Evolutionary conservation across 2,797 vertebrate genomes (phyloP), one percentile per base, ranked within the genome.

Genomic region (Erpetoichthys calabaricus): DNA sequence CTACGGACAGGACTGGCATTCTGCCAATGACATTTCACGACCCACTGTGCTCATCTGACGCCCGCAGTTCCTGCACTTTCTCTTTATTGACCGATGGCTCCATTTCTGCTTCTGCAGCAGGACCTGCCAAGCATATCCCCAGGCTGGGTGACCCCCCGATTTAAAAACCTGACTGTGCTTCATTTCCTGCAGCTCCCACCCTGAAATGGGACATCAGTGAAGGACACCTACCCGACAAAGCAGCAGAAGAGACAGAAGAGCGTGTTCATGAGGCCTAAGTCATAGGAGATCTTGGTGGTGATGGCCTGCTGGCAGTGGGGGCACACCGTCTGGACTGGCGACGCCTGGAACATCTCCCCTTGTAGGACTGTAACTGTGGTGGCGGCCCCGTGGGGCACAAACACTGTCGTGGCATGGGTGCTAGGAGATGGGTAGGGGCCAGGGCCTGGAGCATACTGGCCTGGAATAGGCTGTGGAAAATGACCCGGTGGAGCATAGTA

Each of bases 231-330:
- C 96, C 96, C 95, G 58, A 98, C 88, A 0, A 97, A 95, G 82
- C 94, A 96, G 84, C 95, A 99, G 82, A 99, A 89, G 79, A 97
- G 90, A 71, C 95, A 96, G 57, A 97, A 89, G 53, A 99, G 89
- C 7, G 92, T 92, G 77, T 94, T 99, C 92, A 98, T 92, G 75
- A 97, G 87, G 62, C 95, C 96, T 0, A 98, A 81, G 64, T 97
- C 90, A 0, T 97, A 89, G 66, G 86, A 89, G 77, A 95, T 94
- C 69, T 88, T 90, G 63, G 96, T 99, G 78, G 88, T 72, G 76
- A 99, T 95, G 56, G 92, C 86, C 77, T 97, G 95, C 79, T 98
- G 95, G 81, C 96, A 99, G 78, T 99, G 94, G 7, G 93, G 93
- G 76, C 96, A 99, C 71, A 98, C 90, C 0, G 93, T 98, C 78